Evolutionary conservation across 2,797 vertebrate species (phyloP).

Genomic region (Ataeniobius toweri): DNA sequence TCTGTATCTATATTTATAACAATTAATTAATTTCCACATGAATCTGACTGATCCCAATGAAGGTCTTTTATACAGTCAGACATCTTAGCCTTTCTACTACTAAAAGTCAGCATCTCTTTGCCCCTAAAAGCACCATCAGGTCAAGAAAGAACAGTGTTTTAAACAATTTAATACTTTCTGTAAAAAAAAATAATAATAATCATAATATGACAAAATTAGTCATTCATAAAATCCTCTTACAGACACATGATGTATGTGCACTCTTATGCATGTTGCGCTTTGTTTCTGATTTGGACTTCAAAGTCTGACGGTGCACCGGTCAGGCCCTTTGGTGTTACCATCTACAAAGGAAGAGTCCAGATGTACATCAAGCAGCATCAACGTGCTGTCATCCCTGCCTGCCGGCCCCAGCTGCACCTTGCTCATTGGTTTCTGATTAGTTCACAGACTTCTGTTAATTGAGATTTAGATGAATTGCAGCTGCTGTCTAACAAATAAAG

Average conservation of each 20-base stretch:
- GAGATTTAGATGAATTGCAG: constrained; percentile 41
- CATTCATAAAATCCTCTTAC: neutral
- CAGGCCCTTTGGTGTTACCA: constrained; percentile 28
- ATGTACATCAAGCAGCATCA: constrained; percentile 42
- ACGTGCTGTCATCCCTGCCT: constrained; percentile 24
- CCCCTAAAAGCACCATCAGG: neutral
- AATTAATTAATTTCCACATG: neutral
- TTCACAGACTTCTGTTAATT: constrained; percentile 16
- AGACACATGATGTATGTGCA: neutral
- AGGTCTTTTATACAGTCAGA: neutral
- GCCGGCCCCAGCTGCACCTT: constrained; percentile 32
- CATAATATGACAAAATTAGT: neutral
- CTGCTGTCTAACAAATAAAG: constrained; percentile 26
- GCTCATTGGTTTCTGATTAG: constrained; percentile 28
- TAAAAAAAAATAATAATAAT: neutral
- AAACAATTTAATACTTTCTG: neutral
- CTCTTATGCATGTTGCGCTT: constrained; percentile 10
- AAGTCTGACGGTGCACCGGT: constrained; percentile 31
- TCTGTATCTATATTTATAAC: neutral
- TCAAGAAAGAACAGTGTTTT: neutral
- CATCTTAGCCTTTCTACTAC: neutral
- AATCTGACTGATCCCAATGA: neutral
- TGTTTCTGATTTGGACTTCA: constrained; percentile 56
- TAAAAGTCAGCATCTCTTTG: neutral
- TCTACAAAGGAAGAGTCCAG: constrained; percentile 52